A percentile compares a stretch with the other conserved stretches of the same genome.
Conservation (phyloP, 2,113 vertebrate species). For the Mandrillus leucophaeus region DNA sequence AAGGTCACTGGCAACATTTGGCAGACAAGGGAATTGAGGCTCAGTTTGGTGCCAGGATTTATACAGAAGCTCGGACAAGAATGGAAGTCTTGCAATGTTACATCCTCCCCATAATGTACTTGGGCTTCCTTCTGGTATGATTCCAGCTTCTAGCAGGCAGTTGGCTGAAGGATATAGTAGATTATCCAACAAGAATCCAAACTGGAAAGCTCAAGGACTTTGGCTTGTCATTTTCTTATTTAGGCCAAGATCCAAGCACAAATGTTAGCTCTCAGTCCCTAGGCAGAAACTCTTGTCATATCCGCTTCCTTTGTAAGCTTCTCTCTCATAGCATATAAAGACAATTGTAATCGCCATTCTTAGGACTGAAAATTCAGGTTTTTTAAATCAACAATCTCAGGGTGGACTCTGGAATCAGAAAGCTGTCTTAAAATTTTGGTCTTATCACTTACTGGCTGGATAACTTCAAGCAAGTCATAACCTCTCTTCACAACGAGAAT, state of each 20-base stretch:
- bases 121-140: conserved; percentile 52
- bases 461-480: neutral
- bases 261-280: conserved; percentile 63
- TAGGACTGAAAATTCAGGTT: neutral
- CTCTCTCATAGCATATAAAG: neutral
- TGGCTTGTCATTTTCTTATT: conserved; percentile 70
- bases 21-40: conserved; percentile 48
- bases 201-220: conserved; percentile 72
- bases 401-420: neutral
- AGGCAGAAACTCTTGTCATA: conserved; percentile 51
- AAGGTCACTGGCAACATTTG: conserved; percentile 43
- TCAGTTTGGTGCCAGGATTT: conserved; percentile 42
- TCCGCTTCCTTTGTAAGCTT: conserved; percentile 43
- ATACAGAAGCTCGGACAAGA: conserved; percentile 42
- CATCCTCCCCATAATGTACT: conserved; percentile 25
- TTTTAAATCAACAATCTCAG: neutral
- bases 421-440: neutral
- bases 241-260: conserved; percentile 70
- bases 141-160: conserved; percentile 66
- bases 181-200: conserved; percentile 71
- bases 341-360: neutral
- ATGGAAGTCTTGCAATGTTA: neutral
- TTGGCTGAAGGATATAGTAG: conserved; percentile 66
- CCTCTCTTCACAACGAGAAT: neutral
- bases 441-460: neutral